Evolutionary conservation across 2,113 vertebrate genomes (phyloP).

Genomic region (Loxodonta africana): DNA sequence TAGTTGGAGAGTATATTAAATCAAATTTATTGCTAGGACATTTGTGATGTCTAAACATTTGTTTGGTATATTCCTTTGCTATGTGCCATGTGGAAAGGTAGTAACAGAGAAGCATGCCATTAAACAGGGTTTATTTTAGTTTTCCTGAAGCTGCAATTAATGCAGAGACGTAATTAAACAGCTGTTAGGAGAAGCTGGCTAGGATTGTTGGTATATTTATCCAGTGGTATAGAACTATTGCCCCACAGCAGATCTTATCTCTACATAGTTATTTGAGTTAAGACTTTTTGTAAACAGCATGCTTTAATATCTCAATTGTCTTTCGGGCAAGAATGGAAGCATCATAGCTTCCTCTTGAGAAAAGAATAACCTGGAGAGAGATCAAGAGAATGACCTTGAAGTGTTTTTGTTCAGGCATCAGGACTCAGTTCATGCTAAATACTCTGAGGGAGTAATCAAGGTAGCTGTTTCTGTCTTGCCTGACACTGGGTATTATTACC

Average conservation of each 20-base stretch:
- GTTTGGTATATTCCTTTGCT: conserved; percentile 8
- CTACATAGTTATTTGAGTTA: neutral
- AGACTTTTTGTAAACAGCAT: neutral
- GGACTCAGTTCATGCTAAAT: neutral
- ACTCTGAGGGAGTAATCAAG: conserved; percentile 9
- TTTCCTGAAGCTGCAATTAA: conserved; percentile 70
- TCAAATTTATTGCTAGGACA: conserved; percentile 58
- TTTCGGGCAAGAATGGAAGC: conserved; percentile 34
- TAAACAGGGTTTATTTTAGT: neutral
- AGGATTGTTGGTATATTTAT: neutral
- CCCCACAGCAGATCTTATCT: neutral
- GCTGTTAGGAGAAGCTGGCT: conserved; percentile 62
- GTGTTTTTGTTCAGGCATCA: conserved; percentile 44
- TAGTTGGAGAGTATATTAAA: conserved; percentile 60
- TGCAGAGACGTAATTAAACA: conserved; percentile 71
- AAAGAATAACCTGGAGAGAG: conserved; percentile 14
- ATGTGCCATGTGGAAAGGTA: conserved; percentile 13
- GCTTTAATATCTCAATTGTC: neutral
- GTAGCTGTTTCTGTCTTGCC: conserved; percentile 59
- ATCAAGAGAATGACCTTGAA: conserved; percentile 28
- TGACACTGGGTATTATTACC: conserved; percentile 66
- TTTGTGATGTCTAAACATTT: conserved; percentile 58
- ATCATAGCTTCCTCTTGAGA: conserved; percentile 16
- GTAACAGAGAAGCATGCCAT: conserved; percentile 43
- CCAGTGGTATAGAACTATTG: neutral